Evolutionary conservation across 2,113 vertebrate species (phyloP).

Genomic region (Scalopus aquaticus): DNA sequence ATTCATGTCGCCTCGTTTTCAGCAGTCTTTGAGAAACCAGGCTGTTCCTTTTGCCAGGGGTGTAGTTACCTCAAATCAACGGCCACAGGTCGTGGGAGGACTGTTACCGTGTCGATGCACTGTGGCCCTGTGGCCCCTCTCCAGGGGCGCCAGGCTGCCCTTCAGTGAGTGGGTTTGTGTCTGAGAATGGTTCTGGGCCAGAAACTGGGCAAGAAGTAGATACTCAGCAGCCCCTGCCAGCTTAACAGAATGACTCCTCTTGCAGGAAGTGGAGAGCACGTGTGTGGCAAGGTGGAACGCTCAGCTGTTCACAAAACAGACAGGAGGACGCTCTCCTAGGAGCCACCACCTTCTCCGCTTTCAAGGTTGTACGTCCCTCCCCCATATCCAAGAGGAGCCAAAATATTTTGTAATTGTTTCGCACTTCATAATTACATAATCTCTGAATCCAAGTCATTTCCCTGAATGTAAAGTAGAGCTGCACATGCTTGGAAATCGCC

Average conservation of each 20-base stretch:
- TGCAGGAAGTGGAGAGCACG: neutral
- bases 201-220: neutral
- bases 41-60: neutral
- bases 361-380: neutral
- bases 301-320: neutral
- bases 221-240: neutral
- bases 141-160: rapidly evolving
- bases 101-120: rapidly evolving
- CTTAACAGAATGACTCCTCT: neutral
- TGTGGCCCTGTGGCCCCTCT: rapidly evolving
- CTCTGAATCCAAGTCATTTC: slow-evolving; percentile 26
- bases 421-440: slow-evolving; percentile 37
- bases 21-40: neutral
- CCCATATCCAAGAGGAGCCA: slow-evolving; percentile 26
- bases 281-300: slow-evolving; percentile 15
- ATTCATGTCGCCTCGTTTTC: neutral
- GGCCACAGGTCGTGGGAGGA: rapidly evolving
- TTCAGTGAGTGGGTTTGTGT: neutral
- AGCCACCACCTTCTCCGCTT: slow-evolving; percentile 4
- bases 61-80: neutral
- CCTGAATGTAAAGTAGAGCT: slow-evolving; percentile 39
- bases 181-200: neutral
- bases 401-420: slow-evolving; percentile 66
- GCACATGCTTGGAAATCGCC: neutral
- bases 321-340: neutral